Base-by-base conservation (phyloP, 2,113 vertebrate species). In the Meles meles region DNA sequence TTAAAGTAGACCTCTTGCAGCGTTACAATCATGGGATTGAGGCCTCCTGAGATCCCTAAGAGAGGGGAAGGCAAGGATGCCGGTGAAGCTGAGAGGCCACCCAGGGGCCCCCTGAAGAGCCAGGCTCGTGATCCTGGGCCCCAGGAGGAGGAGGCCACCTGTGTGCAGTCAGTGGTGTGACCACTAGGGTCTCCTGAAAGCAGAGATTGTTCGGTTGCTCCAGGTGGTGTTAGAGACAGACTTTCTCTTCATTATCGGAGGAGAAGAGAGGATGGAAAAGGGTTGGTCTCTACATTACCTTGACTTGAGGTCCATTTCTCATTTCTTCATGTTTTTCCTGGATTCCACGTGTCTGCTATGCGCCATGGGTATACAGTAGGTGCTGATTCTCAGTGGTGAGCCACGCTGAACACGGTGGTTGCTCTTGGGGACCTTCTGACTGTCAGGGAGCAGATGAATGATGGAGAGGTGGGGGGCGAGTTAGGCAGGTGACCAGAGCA, bases 371-470 rank as follows among this genome's bases (percentile, higher is more conserved):
- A 34, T 65, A 34, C 52, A 52, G 11, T 29, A 29, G 63, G 49
- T n/a, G 20, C 37, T 7, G 18, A 2, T 92, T 7, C 47, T 61
- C 39, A 5, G 31, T 29, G 65, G 39, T 57, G 52, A 27, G 21
- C 31, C 27, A 55, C 12, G 34, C 17, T 37, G 65, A 87, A 23
- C 44, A 1, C 2, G 2, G 25, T 31, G 27, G 18, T 55, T 67
- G 76, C 76, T 47, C 31, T 37, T 25, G 0, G 9, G 52, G 63
- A 47, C 39, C 23, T 47, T 44, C 42, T n/a, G 52, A 17, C 37
- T 0, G 0, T 44, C 37, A 44, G 21, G 2, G 57, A 57, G 39
- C 55, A 47, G 23, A 31, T 4, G 42, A 20, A 31, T 7, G 5
- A 5, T 61, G 9, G 5, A 29, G 80, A 29, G 1, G 20, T 18